Base-by-base conservation (phyloP, 2,797 vertebrate species). In the Danio kyathit region DNA sequence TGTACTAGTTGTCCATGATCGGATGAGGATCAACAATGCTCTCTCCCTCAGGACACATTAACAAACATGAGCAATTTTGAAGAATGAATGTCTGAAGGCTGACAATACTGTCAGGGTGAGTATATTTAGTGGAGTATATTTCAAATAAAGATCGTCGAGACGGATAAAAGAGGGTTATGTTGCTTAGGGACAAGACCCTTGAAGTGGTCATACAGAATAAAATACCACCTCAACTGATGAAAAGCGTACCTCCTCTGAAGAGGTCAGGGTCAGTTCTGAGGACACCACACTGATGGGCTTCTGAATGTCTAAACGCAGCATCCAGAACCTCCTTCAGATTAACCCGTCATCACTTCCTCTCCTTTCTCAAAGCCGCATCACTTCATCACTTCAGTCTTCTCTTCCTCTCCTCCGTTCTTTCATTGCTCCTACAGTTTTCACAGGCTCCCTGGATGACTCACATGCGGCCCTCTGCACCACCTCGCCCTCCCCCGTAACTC, bases 401-500 rank as follows among this genome's bases (percentile, higher is more conserved):
- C 91, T 91, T 81, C 79, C 74, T 72, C 77, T 85, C 75, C 29
- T 63, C 82, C 46, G 74, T 83, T 79, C 80, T 65, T 83, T 85
- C 65, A 48, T 65, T 66, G 82, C 93, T 94, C 92, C 91, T 93
- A 93, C 93, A 92, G 90, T 90, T 93, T 92, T 93, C 87, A 82
- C 91, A 93, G 91, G 92, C 93, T 93, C 91, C 92, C 92, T 90
- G 89, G 90, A 90, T 84, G 83, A 92, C 89, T 90, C 87, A 88
- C 86, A 78, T 83, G 11, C 80, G 79, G 83, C 84, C 85, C 79
- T 66, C 81, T 79, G 82, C 82, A 82, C 86, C 86, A 87, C 86
- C 84, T 83, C 85, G 85, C 83, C 85, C 85, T 88, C 85, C 86
- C 80, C 83, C 85, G 80, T 83, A 69, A 82, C 74, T 85, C 73